Evolutionary conservation across 1,140 invertebrate genomes (phyloP).

Genomic region (Drosophila guanche): DNA sequence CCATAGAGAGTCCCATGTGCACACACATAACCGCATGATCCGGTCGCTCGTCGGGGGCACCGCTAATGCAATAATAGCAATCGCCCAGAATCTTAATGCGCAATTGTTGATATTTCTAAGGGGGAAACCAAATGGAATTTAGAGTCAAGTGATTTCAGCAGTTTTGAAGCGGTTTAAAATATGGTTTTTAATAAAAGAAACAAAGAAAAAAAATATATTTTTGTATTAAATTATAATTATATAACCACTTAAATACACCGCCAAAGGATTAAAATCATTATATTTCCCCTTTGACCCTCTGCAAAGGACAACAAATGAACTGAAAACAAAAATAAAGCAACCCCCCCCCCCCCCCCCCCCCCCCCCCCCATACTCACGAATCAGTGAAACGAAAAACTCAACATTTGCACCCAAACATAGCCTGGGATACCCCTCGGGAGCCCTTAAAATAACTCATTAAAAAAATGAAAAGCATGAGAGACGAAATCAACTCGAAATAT

Average conservation of each 20-base stretch:
- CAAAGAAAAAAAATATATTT: too few relatives aligned
- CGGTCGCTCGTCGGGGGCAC: constrained; percentile 92
- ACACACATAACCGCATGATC: constrained; percentile 97
- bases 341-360: too few relatives aligned
- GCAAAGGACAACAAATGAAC: constrained; percentile 47
- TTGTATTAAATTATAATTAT: too few relatives aligned
- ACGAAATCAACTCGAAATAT: constrained; percentile 72
- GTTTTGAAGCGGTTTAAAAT: too few relatives aligned
- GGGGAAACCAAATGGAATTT: constrained; percentile 6
- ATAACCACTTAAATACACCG: constrained; percentile 5
- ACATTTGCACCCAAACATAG: constrained; percentile 10
- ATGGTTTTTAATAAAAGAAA: too few relatives aligned
- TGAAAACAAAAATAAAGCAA: constrained; percentile 13
- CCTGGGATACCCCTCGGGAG: background rate
- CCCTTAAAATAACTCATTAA: constrained; percentile 31
- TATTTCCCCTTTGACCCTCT: background rate
- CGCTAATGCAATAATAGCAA: constrained; percentile 98
- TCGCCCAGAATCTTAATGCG: constrained; percentile 98
- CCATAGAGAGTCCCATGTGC: constrained; percentile 98
- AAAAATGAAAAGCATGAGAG: constrained; percentile 32
- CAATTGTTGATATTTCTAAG: constrained; percentile 95
- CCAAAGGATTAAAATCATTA: constrained; percentile 9
- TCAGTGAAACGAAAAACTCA: constrained; percentile 52
- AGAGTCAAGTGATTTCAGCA: constrained; percentile 1
- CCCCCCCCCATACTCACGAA: too few relatives aligned